These are phyloP conservation scores for Mesembrinibis cayennensis DNA, from an alignment of 2,113 vertebrate species.

Conservation along the genomic window DNA sequence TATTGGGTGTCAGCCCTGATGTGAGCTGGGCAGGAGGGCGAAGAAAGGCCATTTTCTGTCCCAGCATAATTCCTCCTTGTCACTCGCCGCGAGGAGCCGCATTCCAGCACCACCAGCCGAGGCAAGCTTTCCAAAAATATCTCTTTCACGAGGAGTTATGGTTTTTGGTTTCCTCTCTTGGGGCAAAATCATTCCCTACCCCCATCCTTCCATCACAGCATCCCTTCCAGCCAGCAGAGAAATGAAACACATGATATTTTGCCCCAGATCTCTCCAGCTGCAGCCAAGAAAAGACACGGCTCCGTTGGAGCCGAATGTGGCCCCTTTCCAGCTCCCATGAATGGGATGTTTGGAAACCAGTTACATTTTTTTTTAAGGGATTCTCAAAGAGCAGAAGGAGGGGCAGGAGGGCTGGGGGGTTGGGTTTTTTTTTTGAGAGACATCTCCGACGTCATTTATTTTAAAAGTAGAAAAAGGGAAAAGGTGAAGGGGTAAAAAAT, in stretches of 20 bases:
- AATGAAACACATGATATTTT: not conserved
- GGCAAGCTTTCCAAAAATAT: not conserved
- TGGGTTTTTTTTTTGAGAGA: not conserved
- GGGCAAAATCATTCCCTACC: not conserved
- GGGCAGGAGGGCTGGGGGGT: not conserved
- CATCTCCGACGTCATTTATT: not conserved
- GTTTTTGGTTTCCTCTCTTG: not conserved
- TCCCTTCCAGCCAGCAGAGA: not conserved
- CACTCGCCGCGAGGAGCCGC: not conserved
- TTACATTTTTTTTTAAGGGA: not conserved
- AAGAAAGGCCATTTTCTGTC: slow-evolving; percentile 6
- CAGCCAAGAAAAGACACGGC: slow-evolving; percentile 42
- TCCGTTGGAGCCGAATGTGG: not conserved
- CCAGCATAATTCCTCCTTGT: slow-evolving; percentile 33
- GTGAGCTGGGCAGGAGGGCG: not conserved
- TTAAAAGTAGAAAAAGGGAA: not conserved
- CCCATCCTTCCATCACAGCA: not conserved
- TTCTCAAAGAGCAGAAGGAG: not conserved
- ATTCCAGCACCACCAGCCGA: not conserved
- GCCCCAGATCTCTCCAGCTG: not conserved
- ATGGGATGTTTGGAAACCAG: slow-evolving; percentile 16
- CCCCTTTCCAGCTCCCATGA: slow-evolving; percentile 22
- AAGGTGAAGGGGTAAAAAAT: not conserved
- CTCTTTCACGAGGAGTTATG: not conserved
- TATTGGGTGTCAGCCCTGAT: not conserved